phyloP scores from a whole-genome alignment of 1,140 invertebrate genomes.

The Drosophila willistoni region DNA sequence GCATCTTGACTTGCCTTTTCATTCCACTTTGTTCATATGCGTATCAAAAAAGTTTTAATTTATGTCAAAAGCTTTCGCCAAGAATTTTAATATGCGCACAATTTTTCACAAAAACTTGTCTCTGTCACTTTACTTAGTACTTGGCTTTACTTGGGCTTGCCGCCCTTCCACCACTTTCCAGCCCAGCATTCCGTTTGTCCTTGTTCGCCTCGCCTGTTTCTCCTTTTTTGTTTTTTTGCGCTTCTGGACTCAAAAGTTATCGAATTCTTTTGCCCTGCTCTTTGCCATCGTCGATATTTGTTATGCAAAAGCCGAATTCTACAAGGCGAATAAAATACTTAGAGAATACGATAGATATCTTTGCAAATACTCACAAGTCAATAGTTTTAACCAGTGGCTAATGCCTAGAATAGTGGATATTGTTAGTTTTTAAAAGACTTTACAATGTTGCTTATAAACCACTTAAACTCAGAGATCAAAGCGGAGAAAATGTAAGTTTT shows the following conservation, averaged over 20 bases:
- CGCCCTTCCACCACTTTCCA: slow-evolving; percentile 14
- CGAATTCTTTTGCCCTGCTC: slow-evolving; percentile 38
- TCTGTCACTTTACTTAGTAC: slow-evolving; percentile 39
- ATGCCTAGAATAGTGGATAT: too few relatives aligned
- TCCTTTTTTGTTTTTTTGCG: background rate
- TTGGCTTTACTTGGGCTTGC: slow-evolving; percentile 19
- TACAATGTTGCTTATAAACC: too few relatives aligned
- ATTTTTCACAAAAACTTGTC: slow-evolving; percentile 74
- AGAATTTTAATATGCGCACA: slow-evolving; percentile 82
- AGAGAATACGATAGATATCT: background rate
- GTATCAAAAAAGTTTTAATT: slow-evolving; percentile 78
- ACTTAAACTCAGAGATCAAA: too few relatives aligned
- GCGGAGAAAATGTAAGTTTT: too few relatives aligned
- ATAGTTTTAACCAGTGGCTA: too few relatives aligned
- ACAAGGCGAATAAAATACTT: background rate
- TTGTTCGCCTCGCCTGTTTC: background rate
- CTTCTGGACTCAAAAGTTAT: slow-evolving; percentile 34
- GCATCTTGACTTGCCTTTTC: slow-evolving; percentile 7
- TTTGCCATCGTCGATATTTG: background rate
- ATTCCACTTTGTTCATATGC: slow-evolving; percentile 13
- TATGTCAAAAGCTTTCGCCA: slow-evolving; percentile 82
- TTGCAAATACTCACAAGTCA: too few relatives aligned
- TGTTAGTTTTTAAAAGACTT: too few relatives aligned
- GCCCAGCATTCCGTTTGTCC: background rate
- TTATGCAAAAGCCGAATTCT: background rate